Evolutionary conservation across 35 echinoderm and acorn worm genomes (phyloP), one percentile per base, ranked within the genome.

Genomic region (Stichopus chloronotus): DNA sequence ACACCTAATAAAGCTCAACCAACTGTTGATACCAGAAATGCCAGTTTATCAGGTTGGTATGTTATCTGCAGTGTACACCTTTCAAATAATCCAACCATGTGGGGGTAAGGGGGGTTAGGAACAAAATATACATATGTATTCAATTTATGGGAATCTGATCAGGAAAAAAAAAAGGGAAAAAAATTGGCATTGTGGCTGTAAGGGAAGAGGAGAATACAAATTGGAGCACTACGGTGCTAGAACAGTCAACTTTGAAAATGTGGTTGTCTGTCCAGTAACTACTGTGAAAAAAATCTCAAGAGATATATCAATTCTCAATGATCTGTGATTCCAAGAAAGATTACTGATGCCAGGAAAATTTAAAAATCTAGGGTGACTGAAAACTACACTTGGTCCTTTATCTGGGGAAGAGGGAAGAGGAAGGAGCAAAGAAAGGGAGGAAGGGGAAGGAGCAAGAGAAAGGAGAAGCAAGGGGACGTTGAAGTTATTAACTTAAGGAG

Each of bases 1-100:
- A 85, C 82, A 85, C 82, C 82, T 58, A 53, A 85, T 85, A 85
- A 85, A 85, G 82, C 82, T 12, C 82, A 85, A 85, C 82, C 82
- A 85, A 85, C 82, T 85, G 82, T 85, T 85, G 82, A 85, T 85
- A 85, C 55, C 54, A 85, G 58, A 74, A 20, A 85, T 78, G 55
- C 82, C 25, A 58, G 52, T 82, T 85, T 85, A 85, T 85, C 82
- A 22, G 82, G 23, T 58, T 85, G 82, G 82, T 85, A 85, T 85
- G 82, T 55, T 58, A 85, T 85, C 12, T 85, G 55, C 82, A 58
- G 14, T 85, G 52, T 58, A 83, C 6, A 74, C n/a, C n/a, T 74
- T 74, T 65, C 7, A 43, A 74, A 74, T 74, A 74, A 43, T 14
- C 69, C 30, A 74, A 74, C 13, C 19, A 58, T 56, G 82, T 85